Evolutionary conservation across 2,113 vertebrate species (phyloP).

Genomic region (Deroptyus accipitrinus): DNA sequence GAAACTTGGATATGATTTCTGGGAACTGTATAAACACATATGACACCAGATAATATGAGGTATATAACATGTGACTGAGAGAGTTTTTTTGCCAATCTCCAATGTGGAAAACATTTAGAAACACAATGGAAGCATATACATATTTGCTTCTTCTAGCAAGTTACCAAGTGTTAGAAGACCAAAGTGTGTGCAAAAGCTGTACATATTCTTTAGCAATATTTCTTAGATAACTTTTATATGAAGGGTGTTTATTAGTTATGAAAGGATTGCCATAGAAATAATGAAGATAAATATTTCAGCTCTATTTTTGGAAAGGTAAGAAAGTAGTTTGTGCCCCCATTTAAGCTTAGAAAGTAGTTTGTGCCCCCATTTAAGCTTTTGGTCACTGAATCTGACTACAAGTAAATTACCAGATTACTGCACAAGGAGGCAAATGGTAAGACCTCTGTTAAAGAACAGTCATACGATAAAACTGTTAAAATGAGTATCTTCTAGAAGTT

Average conservation of each 20-base stretch:
- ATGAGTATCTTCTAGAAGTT: not conserved
- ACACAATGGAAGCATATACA: not conserved
- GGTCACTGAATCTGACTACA: not conserved
- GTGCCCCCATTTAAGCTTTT: not conserved
- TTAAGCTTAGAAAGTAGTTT: not conserved
- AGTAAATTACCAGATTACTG: not conserved
- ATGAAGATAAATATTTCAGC: not conserved
- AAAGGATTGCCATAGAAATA: not conserved
- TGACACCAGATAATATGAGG: not conserved
- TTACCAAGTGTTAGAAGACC: not conserved
- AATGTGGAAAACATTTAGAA: not conserved
- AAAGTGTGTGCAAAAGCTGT: not conserved
- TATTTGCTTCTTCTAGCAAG: not conserved
- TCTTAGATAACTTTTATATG: not conserved
- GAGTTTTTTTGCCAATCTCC: not conserved
- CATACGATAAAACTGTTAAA: not conserved
- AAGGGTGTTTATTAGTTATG: not conserved
- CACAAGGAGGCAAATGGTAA: not conserved
- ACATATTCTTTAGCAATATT: not conserved
- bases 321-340: not conserved
- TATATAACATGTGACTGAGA: not conserved
- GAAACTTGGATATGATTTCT: not conserved
- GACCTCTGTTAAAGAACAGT: not conserved
- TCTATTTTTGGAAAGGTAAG: not conserved
- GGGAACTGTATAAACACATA: not conserved